Evolutionary conservation across 1,140 invertebrate species (phyloP).

Genomic region (Tetranychus urticae): DNA sequence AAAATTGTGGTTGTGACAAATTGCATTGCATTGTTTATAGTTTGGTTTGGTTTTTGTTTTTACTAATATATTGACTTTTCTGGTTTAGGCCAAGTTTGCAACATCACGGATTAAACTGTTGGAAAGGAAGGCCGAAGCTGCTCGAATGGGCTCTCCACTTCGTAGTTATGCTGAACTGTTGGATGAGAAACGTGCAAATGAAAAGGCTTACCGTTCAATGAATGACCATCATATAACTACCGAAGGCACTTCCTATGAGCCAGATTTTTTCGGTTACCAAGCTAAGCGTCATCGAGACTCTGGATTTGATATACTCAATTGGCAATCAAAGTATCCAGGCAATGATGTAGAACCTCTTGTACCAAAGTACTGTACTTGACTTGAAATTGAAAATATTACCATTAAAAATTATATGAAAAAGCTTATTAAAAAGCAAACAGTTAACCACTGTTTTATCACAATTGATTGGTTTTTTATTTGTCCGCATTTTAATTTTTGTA

Average conservation of each 20-base stretch:
- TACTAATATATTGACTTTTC: too few relatives aligned
- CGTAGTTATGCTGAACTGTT: neutral
- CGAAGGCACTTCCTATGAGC: neutral
- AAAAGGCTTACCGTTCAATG: neutral
- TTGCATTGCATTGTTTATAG: too few relatives aligned
- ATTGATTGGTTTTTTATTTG: neutral
- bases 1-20: too few relatives aligned
- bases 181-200: neutral
- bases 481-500: neutral
- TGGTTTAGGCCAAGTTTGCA: too few relatives aligned
- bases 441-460: too few relatives aligned
- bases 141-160: neutral
- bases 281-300: neutral
- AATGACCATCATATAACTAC: neutral
- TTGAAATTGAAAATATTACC: too few relatives aligned
- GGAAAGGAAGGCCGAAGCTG: neutral
- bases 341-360: neutral
- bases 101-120: neutral
- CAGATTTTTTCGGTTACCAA: neutral
- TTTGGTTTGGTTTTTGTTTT: too few relatives aligned
- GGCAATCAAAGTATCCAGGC: neutral
- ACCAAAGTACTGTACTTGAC: neutral
- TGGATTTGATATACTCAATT: neutral
- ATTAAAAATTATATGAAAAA: too few relatives aligned
- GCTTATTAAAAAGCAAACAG: too few relatives aligned